Base-by-base conservation (phyloP, 2,888 invertebrate species). In the Lasioglossum malachurum region DNA sequence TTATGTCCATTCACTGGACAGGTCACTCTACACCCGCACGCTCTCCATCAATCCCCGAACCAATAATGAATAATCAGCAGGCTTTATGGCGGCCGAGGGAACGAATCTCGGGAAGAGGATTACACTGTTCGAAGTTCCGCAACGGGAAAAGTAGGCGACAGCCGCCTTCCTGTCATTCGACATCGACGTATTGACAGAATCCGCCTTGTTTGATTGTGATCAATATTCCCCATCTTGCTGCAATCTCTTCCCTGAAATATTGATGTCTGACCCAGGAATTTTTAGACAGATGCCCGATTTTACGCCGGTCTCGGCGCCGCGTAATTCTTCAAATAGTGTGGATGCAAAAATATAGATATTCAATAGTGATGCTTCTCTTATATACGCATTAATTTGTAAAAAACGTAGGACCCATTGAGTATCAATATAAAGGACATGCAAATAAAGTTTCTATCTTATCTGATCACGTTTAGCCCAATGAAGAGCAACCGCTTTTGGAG, bases 121-220 rank as follows among this genome's bases (percentile, higher is more conserved):
- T 44, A 69, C 31, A 57, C 41, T 38, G n/a, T 31, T 80, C 8
- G 5, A 69, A 31, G n/a, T 69, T 76, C 19, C 10, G 27, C 19
- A 14, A 14, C 57, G 46, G 41, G 60, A 38, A 41, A 16, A 44
- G 53, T 41, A 60, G 46, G 31, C 49, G 27, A 35, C 23, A 14
- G 46, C 31, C 19, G 27, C 14, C 49, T 35, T 49, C 23, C 38
- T 35, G 76, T 77, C 57, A 49, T 38, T 67, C 16, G 38, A 67
- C 19, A 35, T 27, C 75, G 75, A 64, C 46, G 35, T 79, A 79
- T 83, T 67, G 83, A 79, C 79, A 67, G 83, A 38, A 57, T 35
- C 27, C 23, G 23, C 27, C 19, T 27, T 53, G 60, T 64, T 41
- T 57, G 23, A 41, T 41, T 23, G n/a, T 74, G 64, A 73, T 76